Percentiles rank a stretch among this genome's conserved stretches.
Conservation (phyloP, 2,797 vertebrate species). For the Sphenopsis melanotis region DNA sequence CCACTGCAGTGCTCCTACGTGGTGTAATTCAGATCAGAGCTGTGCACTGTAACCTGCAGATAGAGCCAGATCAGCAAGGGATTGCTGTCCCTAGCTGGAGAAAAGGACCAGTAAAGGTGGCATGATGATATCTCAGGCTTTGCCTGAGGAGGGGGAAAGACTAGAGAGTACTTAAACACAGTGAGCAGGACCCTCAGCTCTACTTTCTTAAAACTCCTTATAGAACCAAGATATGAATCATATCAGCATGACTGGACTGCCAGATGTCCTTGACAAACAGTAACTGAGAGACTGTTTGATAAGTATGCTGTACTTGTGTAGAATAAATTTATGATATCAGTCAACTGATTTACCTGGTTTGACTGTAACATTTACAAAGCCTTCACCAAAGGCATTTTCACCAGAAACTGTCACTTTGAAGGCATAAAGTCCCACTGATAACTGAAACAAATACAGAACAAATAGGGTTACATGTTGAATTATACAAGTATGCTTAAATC, state of each 20-base stretch:
- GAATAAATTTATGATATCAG: background rate
- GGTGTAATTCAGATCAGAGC: background rate
- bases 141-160: background rate
- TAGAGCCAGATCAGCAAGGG: rapidly evolving
- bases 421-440: constrained; percentile 74
- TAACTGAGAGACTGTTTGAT: background rate
- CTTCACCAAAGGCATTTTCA: constrained; percentile 77
- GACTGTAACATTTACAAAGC: constrained; percentile 79
- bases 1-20: background rate
- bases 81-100: background rate
- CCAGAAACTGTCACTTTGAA: constrained; percentile 77
- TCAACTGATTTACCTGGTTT: constrained; percentile 72
- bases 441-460: constrained; percentile 61
- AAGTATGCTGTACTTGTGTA: background rate
- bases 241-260: background rate
- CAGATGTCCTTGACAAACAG: background rate
- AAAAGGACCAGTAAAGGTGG: background rate
- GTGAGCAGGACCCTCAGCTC: background rate
- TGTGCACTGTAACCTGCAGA: background rate
- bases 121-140: background rate
- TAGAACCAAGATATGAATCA: background rate
- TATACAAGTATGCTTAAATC: background rate
- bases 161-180: background rate
- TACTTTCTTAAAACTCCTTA: background rate
- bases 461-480: background rate